These are phyloP conservation scores for Phocoena sinus DNA, from an alignment of 2,113 vertebrate genomes.

Conservation along the genomic window DNA sequence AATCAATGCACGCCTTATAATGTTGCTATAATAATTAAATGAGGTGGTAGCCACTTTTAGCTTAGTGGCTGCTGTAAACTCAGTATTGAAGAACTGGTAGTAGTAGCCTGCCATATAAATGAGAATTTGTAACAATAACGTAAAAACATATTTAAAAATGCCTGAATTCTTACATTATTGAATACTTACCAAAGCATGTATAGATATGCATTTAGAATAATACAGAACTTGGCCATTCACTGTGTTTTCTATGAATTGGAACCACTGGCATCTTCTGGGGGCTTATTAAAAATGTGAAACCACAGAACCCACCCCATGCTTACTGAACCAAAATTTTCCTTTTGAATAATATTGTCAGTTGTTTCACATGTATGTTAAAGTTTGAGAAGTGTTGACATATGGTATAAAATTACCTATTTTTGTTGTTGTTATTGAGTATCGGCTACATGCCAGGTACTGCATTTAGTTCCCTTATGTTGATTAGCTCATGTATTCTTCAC, in stretches of 20 bases:
- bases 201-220: background rate
- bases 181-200: background rate
- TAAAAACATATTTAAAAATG: background rate
- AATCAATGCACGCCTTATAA: background rate
- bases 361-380: background rate
- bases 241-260: background rate
- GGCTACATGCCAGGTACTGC: background rate
- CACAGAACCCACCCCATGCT: background rate
- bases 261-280: background rate
- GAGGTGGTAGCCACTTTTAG: background rate
- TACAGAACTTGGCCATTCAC: background rate
- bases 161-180: background rate
- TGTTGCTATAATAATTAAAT: background rate
- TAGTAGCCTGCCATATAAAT: background rate
- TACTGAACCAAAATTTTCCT: background rate
- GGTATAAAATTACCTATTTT: background rate
- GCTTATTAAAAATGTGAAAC: background rate
- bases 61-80: background rate
- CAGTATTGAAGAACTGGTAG: background rate
- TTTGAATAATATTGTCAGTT: background rate
- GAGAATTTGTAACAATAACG: background rate
- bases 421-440: background rate
- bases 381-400: background rate
- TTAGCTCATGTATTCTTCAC: background rate
- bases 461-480: background rate